Percentiles rank a stretch among this genome's conserved stretches.
phyloP scores from a whole-genome alignment of 2,113 vertebrate genomes.

The Nothobranchius furzeri region DNA sequence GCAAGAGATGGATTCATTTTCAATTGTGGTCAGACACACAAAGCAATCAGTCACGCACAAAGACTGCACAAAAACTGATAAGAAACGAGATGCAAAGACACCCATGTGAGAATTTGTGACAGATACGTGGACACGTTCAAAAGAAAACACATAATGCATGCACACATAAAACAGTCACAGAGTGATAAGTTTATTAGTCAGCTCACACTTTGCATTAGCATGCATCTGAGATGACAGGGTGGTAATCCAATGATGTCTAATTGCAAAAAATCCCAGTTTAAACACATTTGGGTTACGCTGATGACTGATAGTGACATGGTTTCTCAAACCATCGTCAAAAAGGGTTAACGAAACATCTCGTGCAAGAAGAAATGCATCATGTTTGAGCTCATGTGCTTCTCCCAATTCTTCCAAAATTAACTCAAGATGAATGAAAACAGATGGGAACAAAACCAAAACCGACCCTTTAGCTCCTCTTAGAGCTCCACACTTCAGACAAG shows the following conservation, averaged over 20 bases:
- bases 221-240: conserved; percentile 8
- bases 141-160: neutral
- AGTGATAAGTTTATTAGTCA: conserved; percentile 51
- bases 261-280: conserved; percentile 39
- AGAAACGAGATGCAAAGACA: conserved; percentile 52
- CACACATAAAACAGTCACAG: conserved; percentile 12
- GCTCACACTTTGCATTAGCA: conserved; percentile 48
- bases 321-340: neutral
- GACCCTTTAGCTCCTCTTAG: neutral
- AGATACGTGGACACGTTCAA: conserved; percentile 34
- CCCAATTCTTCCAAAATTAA: neutral
- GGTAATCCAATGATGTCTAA: conserved; percentile 32
- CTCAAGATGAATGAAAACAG: neutral
- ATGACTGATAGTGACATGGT: neutral
- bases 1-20: conserved; percentile 65
- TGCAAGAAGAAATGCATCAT: neutral
- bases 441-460: neutral
- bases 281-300: conserved; percentile 13
- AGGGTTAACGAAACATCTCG: conserved; percentile 13
- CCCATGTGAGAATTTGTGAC: conserved; percentile 38
- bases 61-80: conserved; percentile 64
- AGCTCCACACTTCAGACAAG: too few relatives aligned
- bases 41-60: conserved; percentile 75
- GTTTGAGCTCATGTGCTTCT: neutral
- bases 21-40: conserved; percentile 71